A percentile compares a stretch with the other conserved stretches of the same genome.
Evolutionary conservation across 1,140 invertebrate genomes (phyloP).

Genomic region (Ylistrum balloti): DNA sequence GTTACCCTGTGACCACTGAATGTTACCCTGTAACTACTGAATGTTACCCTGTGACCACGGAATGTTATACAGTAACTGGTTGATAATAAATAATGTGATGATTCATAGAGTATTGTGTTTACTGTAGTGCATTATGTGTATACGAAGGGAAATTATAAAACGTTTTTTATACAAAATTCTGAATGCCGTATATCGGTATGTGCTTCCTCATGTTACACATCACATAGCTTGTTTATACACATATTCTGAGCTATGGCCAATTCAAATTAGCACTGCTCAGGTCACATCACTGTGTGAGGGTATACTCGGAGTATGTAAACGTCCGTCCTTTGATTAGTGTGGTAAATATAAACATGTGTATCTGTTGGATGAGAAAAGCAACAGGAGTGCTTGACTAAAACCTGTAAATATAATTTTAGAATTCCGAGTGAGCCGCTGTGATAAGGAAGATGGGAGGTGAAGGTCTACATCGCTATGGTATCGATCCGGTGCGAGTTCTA

Average conservation of each 20-base stretch:
- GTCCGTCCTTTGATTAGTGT: not conserved
- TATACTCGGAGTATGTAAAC: not conserved
- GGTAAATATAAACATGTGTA: conserved; percentile 21
- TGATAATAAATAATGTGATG: too few relatives aligned
- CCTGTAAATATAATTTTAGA: conserved; percentile 4
- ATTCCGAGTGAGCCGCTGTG: not conserved
- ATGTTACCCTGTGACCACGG: too few relatives aligned
- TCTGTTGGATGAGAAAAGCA: not conserved
- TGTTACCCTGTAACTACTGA: too few relatives aligned
- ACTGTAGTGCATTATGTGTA: too few relatives aligned
- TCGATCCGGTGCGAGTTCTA: not conserved
- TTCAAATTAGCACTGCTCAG: not conserved
- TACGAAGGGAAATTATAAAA: too few relatives aligned
- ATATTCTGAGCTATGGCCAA: not conserved
- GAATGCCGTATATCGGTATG: not conserved
- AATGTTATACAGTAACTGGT: too few relatives aligned
- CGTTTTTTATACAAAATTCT: not conserved
- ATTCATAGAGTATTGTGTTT: too few relatives aligned
- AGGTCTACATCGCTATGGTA: not conserved
- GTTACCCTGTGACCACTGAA: too few relatives aligned
- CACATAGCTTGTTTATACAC: not conserved
- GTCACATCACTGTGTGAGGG: not conserved
- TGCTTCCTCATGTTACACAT: not conserved
- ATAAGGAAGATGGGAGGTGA: not conserved
- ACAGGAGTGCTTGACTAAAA: not conserved